A percentile compares a stretch with the other conserved stretches of the same genome.
Conservation (phyloP, 2,888 invertebrate genomes). For the Agriotes lineatus region DNA sequence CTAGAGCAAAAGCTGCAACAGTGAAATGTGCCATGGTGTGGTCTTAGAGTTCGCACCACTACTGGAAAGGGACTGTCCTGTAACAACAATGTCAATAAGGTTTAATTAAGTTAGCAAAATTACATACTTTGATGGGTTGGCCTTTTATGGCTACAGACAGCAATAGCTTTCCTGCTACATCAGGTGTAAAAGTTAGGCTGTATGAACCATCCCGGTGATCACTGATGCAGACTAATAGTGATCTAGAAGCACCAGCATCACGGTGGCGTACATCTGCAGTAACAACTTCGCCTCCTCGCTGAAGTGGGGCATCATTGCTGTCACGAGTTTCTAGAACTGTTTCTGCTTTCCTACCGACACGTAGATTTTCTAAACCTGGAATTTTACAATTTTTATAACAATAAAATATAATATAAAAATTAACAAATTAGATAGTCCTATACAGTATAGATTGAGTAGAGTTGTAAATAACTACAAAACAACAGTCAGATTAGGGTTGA, state of each 20-base stretch:
- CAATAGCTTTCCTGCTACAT: conserved; percentile 73
- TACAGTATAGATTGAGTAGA: too few species aligned
- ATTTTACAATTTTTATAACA: too few species aligned
- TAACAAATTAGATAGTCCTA: too few species aligned
- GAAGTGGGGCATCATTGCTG: conserved; percentile 72
- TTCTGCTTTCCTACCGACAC: conserved; percentile 75
- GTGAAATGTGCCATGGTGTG: conserved; percentile 81
- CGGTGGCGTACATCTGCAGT: conserved; percentile 70
- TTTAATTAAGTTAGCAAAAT: background rate
- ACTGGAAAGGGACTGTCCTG: conserved; percentile 80
- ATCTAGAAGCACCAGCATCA: conserved; percentile 65
- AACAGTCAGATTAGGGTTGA: too few species aligned
- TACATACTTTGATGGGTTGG: conserved; percentile 74
- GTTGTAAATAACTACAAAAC: too few species aligned
- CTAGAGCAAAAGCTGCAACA: conserved; percentile 88
- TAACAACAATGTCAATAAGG: conserved; percentile 35
- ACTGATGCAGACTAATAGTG: conserved; percentile 68
- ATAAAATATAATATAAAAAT: too few species aligned
- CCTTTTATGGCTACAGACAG: conserved; percentile 75
- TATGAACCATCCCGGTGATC: conserved; percentile 78
- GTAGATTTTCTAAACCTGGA: conserved; percentile 71
- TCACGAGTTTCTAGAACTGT: conserved; percentile 74
- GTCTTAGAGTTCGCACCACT: conserved; percentile 72
- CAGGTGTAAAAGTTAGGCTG: conserved; percentile 72
- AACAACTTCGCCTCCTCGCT: conserved; percentile 76